Evolutionary conservation across 1,140 invertebrate species (phyloP).

Genomic region (Limonius californicus): DNA sequence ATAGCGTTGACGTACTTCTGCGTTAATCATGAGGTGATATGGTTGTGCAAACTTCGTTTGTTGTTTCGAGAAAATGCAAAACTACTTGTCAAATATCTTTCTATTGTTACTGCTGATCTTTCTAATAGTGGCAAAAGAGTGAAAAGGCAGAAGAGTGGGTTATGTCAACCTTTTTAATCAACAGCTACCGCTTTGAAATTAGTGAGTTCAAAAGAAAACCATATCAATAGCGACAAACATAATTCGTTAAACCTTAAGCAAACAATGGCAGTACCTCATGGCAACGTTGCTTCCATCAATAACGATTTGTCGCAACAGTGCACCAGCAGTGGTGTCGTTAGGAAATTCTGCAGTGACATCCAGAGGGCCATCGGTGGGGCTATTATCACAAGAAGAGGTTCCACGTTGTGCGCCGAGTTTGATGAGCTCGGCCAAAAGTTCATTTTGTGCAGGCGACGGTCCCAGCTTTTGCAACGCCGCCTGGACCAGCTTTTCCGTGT

Average conservation of each 20-base stretch:
- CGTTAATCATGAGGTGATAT: too few relatives aligned
- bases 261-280: too few relatives aligned
- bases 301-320: constrained; percentile 74
- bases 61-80: too few relatives aligned
- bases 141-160: not conserved
- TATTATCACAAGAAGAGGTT: constrained; percentile 36
- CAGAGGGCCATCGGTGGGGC: constrained; percentile 39
- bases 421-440: constrained; percentile 77
- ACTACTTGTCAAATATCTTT: too few relatives aligned
- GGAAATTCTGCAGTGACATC: constrained; percentile 36
- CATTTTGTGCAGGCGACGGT: constrained; percentile 77
- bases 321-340: constrained; percentile 27
- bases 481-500: constrained; percentile 81
- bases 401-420: constrained; percentile 62
- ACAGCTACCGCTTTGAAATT: too few relatives aligned
- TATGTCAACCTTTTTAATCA: too few relatives aligned
- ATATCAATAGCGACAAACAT: not conserved
- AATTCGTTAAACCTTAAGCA: constrained; percentile 20
- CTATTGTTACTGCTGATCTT: too few relatives aligned
- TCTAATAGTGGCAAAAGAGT: not conserved
- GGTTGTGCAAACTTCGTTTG: too few relatives aligned
- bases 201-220: too few relatives aligned
- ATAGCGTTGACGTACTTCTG: too few relatives aligned
- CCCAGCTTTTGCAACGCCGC: constrained; percentile 80
- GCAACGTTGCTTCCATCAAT: constrained; percentile 98